Evolutionary conservation across 2,797 vertebrate species (phyloP).

Genomic region (Lacerta bilineata): DNA sequence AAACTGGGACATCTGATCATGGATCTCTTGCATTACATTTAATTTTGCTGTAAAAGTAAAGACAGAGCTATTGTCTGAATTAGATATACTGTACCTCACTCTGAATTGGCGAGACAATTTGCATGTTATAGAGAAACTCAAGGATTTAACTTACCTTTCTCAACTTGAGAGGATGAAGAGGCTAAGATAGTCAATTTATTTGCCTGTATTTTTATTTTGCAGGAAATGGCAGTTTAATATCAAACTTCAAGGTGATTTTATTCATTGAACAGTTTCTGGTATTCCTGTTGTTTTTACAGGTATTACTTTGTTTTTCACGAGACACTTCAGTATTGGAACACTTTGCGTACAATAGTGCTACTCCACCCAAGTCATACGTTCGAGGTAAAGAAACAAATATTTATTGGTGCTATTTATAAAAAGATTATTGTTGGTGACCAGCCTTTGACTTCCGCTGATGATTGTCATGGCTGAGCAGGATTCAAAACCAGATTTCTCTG

Average conservation of each 20-base stretch:
- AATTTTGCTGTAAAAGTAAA: not conserved
- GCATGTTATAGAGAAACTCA: not conserved
- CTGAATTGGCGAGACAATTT: not conserved
- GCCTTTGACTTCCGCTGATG: not conserved
- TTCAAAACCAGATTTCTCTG: not conserved
- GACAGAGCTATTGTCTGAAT: not conserved
- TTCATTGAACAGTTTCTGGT: slow-evolving; percentile 29
- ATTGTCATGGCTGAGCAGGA: too few species aligned
- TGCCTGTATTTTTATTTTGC: not conserved
- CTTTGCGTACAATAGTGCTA: slow-evolving; percentile 95
- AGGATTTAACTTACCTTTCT: not conserved
- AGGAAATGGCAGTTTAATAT: not conserved
- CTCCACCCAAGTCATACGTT: slow-evolving; percentile 93
- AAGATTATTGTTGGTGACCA: not conserved
- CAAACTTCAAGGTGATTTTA: slow-evolving; percentile 1
- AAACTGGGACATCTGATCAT: not conserved
- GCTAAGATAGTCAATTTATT: not conserved
- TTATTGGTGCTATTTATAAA: not conserved
- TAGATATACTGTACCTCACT: not conserved
- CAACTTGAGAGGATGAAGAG: not conserved
- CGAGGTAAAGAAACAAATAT: slow-evolving; percentile 83
- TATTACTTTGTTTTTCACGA: slow-evolving; percentile 95
- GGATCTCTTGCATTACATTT: not conserved
- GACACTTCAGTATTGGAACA: slow-evolving; percentile 94
- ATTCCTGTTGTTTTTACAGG: slow-evolving; percentile 78